These are phyloP conservation scores for Leptopilina syphax DNA, from an alignment of 2,888 invertebrate genomes.

Conservation along the genomic window DNA sequence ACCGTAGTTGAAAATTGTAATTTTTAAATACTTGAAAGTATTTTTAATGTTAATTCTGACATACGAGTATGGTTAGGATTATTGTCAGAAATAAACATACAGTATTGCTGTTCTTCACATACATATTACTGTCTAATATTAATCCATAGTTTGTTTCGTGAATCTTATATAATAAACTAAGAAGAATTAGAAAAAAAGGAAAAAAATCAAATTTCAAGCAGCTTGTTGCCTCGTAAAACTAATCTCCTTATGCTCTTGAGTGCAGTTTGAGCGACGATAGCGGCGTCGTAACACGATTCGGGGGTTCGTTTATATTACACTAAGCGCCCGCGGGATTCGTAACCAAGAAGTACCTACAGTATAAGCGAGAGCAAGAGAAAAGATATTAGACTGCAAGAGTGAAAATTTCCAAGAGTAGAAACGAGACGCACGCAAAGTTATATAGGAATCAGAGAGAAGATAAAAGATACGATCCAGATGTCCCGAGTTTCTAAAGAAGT, in stretches of 20 bases:
- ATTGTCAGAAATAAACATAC: too few species aligned
- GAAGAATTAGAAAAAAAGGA: too few species aligned
- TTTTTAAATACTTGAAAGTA: too few species aligned
- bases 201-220: slow-evolving; percentile 53
- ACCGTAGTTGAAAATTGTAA: too few species aligned
- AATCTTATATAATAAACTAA: too few species aligned
- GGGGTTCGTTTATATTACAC: slow-evolving; percentile 54
- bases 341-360: slow-evolving; percentile 36
- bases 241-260: slow-evolving; percentile 53
- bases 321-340: slow-evolving; percentile 46
- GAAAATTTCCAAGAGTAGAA: slow-evolving; percentile 37
- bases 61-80: too few species aligned
- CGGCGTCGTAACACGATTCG: slow-evolving; percentile 50
- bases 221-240: slow-evolving; percentile 57
- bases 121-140: too few species aligned
- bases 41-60: too few species aligned
- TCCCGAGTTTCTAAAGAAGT: slow-evolving; percentile 59
- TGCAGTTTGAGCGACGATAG: slow-evolving; percentile 43
- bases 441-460: slow-evolving; percentile 28
- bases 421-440: neutral
- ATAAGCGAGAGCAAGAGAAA: slow-evolving; percentile 47
- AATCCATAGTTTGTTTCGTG: too few species aligned
- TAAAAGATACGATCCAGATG: slow-evolving; percentile 56
- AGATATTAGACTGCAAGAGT: slow-evolving; percentile 31
- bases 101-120: too few species aligned